These are phyloP conservation scores for Myotis davidii DNA, from an alignment of 2,113 vertebrate species.

Conservation along the genomic window DNA sequence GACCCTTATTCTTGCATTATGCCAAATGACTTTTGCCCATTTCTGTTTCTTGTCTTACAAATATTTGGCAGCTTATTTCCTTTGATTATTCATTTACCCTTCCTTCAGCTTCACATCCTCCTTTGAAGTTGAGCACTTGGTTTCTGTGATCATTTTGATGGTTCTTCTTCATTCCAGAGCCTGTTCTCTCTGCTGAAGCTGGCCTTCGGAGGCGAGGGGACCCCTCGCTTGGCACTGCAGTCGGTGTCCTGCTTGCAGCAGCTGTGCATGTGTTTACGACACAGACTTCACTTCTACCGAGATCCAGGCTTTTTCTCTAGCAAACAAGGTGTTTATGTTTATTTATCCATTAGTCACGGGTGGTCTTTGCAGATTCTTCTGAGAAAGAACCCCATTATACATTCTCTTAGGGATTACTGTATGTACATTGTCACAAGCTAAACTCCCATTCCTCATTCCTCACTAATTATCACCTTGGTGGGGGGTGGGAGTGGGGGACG, in stretches of 20 bases:
- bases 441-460: background rate
- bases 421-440: background rate
- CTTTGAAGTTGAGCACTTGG: background rate
- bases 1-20: background rate
- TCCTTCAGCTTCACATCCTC: background rate
- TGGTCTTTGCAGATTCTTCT: background rate
- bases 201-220: conserved; percentile 88
- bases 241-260: conserved; percentile 92
- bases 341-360: background rate
- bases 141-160: background rate
- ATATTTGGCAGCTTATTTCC: background rate
- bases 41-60: background rate
- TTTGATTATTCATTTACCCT: background rate
- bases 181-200: conserved; percentile 92
- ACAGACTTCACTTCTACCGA: conserved; percentile 93
- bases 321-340: conserved; percentile 89
- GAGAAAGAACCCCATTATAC: background rate
- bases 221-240: conserved; percentile 87
- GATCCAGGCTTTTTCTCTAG: conserved; percentile 93
- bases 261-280: conserved; percentile 90
- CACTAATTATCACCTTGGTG: background rate
- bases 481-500: no score
- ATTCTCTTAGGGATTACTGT: background rate
- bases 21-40: background rate
- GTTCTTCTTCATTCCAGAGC: conserved; percentile 84